These are phyloP conservation scores for Nothura maculosa DNA, from an alignment of 2,797 vertebrate genomes.

Conservation along the genomic window DNA sequence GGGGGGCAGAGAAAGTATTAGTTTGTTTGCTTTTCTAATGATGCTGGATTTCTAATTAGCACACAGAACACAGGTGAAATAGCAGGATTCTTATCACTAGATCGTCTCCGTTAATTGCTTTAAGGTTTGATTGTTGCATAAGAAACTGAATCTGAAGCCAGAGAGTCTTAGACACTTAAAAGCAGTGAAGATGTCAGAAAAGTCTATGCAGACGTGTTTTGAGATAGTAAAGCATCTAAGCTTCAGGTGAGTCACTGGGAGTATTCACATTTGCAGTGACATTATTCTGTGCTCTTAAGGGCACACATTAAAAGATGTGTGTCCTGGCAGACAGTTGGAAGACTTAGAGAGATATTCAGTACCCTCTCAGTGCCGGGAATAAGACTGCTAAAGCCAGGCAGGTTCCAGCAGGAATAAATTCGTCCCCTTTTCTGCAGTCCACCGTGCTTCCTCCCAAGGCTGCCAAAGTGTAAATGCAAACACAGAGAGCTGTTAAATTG, in stretches of 20 bases:
- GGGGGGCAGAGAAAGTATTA: neutral
- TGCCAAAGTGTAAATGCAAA: constrained; percentile 13
- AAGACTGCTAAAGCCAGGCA: neutral
- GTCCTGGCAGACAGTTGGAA: neutral
- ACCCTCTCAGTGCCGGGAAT: neutral
- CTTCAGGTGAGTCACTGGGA: neutral
- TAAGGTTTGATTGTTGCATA: neutral
- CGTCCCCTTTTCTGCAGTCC: constrained; percentile 14
- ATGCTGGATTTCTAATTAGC: neutral
- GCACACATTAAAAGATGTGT: neutral
- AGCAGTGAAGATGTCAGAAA: neutral
- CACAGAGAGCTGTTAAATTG: neutral
- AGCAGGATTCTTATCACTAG: neutral
- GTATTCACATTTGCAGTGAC: neutral
- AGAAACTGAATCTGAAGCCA: neutral
- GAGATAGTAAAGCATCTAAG: neutral
- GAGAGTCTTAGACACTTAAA: neutral
- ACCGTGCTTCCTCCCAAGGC: neutral
- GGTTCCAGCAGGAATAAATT: neutral
- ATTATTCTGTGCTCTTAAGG: neutral
- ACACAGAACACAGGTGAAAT: neutral
- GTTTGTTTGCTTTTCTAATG: constrained; percentile 26
- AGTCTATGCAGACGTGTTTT: neutral
- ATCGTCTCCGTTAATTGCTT: constrained; percentile 44
- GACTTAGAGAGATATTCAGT: neutral